Percentiles rank a stretch among this genome's conserved stretches.
phyloP scores from a whole-genome alignment of 2,113 vertebrate genomes.

The Muntiacus reevesi region DNA sequence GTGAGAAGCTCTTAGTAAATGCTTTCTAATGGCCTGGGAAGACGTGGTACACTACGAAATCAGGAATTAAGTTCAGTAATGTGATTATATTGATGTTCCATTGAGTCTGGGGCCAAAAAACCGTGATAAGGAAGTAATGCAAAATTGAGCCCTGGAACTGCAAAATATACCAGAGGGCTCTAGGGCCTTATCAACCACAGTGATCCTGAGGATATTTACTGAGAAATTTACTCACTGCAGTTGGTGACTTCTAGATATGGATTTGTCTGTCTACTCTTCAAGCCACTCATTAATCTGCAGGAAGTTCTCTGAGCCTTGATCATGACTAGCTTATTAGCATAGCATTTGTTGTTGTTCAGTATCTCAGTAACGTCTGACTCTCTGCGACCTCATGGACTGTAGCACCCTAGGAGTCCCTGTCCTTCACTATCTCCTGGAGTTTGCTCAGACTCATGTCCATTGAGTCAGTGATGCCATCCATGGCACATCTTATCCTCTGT shows the following conservation, averaged over 20 bases:
- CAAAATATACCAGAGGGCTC: background rate
- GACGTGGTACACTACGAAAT: background rate
- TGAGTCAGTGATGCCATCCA: background rate
- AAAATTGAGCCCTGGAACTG: background rate
- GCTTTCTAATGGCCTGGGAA: background rate
- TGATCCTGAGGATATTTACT: background rate
- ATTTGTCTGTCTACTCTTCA: background rate
- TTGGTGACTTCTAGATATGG: background rate
- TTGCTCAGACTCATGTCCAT: background rate
- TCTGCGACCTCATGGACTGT: background rate
- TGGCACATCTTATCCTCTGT: background rate
- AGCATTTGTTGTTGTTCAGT: background rate
- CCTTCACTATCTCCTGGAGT: background rate
- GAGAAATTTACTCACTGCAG: background rate
- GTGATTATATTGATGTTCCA: background rate
- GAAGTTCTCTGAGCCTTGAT: background rate
- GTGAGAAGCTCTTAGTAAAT: background rate
- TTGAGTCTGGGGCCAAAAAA: background rate
- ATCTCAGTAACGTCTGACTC: background rate
- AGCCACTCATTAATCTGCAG: constrained; percentile 44
- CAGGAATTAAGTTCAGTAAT: background rate
- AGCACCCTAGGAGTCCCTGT: background rate
- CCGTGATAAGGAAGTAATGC: background rate
- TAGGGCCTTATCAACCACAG: background rate
- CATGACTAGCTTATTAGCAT: constrained; percentile 60